A percentile compares a stretch with the other conserved stretches of the same genome.
These are phyloP conservation scores for Bostrychus sinensis DNA, from an alignment of 2,113 vertebrate species.

Conservation along the genomic window DNA sequence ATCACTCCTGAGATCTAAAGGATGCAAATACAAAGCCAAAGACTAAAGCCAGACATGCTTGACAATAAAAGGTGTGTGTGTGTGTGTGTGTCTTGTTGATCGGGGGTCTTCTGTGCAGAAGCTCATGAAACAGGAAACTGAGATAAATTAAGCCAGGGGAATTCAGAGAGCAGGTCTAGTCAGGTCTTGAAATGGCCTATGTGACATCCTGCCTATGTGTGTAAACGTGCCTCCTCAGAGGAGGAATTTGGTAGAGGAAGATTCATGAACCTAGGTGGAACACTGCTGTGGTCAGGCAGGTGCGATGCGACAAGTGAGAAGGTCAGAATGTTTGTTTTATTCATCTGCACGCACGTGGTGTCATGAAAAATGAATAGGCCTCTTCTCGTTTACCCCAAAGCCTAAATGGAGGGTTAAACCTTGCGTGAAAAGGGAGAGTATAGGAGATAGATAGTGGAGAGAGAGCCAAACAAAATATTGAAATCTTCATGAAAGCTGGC, in stretches of 20 bases:
- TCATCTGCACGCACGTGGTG: conserved; percentile 59
- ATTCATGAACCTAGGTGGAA: background rate
- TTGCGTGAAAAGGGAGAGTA: conserved; percentile 62
- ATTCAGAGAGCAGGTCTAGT: conserved; percentile 75
- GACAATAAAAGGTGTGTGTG: conserved; percentile 30
- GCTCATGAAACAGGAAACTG: conserved; percentile 80
- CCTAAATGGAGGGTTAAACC: conserved; percentile 62
- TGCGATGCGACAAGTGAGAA: conserved; percentile 56
- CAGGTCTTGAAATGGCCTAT: conserved; percentile 47
- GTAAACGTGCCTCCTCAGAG: background rate
- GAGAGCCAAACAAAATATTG: background rate
- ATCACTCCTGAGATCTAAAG: conserved; percentile 40
- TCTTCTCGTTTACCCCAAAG: conserved; percentile 62
- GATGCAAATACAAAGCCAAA: conserved; percentile 37
- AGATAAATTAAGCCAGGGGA: conserved; percentile 80
- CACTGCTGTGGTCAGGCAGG: conserved; percentile 29
- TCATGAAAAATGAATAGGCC: conserved; percentile 69
- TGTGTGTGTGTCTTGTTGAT: conserved; percentile 45
- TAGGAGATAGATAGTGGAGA: background rate
- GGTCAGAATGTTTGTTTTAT: conserved; percentile 72
- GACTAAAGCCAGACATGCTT: conserved; percentile 36
- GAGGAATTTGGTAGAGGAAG: background rate
- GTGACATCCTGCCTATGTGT: conserved; percentile 54
- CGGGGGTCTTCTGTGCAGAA: conserved; percentile 49
- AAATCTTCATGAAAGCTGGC: background rate